A percentile compares a stretch with the other conserved stretches of the same genome.
These are phyloP conservation scores for Euproctis similis DNA, from an alignment of 2,888 invertebrate genomes.

Conservation along the genomic window DNA sequence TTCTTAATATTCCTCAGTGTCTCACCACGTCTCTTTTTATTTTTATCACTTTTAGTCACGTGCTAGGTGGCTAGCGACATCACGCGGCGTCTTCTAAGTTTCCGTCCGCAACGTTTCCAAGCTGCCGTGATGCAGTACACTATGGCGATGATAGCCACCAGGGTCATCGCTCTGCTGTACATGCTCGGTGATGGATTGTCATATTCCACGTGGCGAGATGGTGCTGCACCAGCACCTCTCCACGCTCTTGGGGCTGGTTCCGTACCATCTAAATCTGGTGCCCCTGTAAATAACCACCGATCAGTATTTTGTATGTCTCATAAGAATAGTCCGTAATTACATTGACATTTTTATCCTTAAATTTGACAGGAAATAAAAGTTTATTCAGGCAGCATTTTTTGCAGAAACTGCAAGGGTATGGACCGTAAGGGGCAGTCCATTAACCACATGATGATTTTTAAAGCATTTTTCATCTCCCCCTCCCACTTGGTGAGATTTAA, in stretches of 20 bases:
- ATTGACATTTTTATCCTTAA: too few species aligned
- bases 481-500: too few species aligned
- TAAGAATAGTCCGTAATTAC: too few species aligned
- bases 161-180: conserved; percentile 32
- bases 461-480: too few species aligned
- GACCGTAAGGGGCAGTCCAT: too few species aligned
- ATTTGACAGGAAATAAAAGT: too few species aligned
- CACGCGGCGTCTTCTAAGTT: conserved; percentile 46
- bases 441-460: too few species aligned
- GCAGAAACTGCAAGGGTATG: too few species aligned
- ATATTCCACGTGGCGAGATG: conserved; percentile 29
- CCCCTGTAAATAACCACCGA: conserved; percentile 34
- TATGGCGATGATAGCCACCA: conserved; percentile 33
- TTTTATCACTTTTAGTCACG: conserved; percentile 12
- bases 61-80: conserved; percentile 58
- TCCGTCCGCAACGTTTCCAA: conserved; percentile 54
- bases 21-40: conserved; percentile 8
- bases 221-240: conserved; percentile 67
- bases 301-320: too few species aligned
- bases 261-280: conserved; percentile 61
- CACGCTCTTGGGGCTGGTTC: conserved; percentile 73
- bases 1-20: not conserved
- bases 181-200: conserved; percentile 32
- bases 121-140: conserved; percentile 39
- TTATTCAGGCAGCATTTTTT: too few species aligned